Evolutionary conservation across 1,140 invertebrate genomes (phyloP).

Genomic region (Glossosoma conforme): DNA sequence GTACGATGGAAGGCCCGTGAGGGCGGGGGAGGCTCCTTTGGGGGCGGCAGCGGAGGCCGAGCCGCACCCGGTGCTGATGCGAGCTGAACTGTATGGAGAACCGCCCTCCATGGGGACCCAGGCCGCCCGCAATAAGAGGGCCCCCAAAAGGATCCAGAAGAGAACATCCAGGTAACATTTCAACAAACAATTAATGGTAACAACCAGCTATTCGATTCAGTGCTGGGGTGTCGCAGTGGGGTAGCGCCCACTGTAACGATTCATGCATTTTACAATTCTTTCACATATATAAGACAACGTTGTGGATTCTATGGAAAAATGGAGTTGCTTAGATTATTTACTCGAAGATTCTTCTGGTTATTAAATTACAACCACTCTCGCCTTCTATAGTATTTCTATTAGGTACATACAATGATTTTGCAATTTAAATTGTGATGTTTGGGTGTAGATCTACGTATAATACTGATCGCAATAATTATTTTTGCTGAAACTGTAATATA

Average conservation of each 20-base stretch:
- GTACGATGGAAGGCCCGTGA: conserved; percentile 27
- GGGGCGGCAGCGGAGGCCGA: conserved; percentile 8
- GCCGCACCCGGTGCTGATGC: conserved; percentile 42
- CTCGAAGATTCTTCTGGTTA: not conserved
- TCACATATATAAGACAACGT: not conserved
- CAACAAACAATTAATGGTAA: too few relatives aligned
- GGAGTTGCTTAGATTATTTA: not conserved
- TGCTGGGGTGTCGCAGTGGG: too few relatives aligned
- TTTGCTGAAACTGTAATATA: too few relatives aligned
- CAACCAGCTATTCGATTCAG: too few relatives aligned
- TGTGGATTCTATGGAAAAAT: not conserved
- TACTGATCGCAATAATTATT: too few relatives aligned
- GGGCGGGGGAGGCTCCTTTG: conserved; percentile 6
- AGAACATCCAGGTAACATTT: conserved; percentile 9
- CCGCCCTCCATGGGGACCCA: conserved; percentile 45
- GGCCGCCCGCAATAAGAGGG: conserved; percentile 30
- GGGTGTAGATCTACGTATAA: too few relatives aligned
- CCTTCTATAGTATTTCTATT: too few relatives aligned
- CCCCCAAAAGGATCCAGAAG: not conserved
- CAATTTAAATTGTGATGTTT: too few relatives aligned
- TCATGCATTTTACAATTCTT: too few relatives aligned
- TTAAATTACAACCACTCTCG: too few relatives aligned
- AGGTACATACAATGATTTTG: too few relatives aligned
- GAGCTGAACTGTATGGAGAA: conserved; percentile 47
- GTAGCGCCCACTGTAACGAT: too few relatives aligned